Base-by-base conservation (phyloP, 2,888 invertebrate species). In the Lasioglossum malachurum region DNA sequence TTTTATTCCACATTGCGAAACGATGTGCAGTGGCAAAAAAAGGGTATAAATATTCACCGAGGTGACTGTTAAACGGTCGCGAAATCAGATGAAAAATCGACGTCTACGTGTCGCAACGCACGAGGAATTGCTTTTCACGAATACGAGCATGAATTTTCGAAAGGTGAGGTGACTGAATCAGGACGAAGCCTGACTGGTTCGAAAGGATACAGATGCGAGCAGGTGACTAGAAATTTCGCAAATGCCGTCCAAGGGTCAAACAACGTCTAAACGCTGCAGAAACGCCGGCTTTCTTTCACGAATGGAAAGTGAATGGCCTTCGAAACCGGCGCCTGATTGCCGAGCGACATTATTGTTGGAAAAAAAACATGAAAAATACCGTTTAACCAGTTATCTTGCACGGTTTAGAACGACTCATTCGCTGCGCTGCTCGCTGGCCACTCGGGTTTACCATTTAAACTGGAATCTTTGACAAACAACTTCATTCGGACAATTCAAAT, bases 291-390 rank as follows among this genome's bases (percentile, higher is more conserved):
- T 92, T 91, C 92, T 92, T 92, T 85, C 82, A 23, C 41, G 80
- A 90, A 80, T 92, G 81, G 91, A 92, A 92, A 92, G 92, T 90
- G 87, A 87, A 84, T 84, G 91, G 89, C 89, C 92, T 90, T 91
- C 87, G 82, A 14, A 23, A 74, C 73, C 72, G 78, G 14, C 64
- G 57, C 64, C 71, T 71, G 41, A 74, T 84, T 74, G 72, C 31
- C 53, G 64, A 35, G 76, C 38, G 8, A 44, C 74, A 71, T 78
- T 73, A 78, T 87, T 76, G 60, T 35, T n/a, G 60, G 60, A 53
- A 79, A 76, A 80, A 60, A 60, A 46, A 10, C 41, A 27, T 73
- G 78, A 7, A 41, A 76, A 79, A 85, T 31, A 76, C 75, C 46
- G 41, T 35, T 35, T 41, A 27, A 64, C 75, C 72, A 73, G 27